Evolutionary conservation across 1,140 invertebrate genomes (phyloP).

Genomic region (Hycleus phaleratus): DNA sequence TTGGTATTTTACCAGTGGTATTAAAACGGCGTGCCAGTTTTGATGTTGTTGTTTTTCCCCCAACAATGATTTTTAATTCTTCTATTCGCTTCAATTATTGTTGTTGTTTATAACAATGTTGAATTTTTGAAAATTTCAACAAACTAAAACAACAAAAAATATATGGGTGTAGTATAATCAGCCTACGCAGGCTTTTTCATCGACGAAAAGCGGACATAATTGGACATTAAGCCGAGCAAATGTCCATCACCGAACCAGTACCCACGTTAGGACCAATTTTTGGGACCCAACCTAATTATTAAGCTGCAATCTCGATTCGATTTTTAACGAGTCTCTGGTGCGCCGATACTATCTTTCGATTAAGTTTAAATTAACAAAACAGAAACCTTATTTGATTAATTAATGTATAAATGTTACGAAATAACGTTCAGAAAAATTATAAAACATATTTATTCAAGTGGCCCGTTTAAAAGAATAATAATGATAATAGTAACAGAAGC

Average conservation of each 20-base stretch:
- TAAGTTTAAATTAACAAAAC: background rate
- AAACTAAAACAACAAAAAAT: too few relatives aligned
- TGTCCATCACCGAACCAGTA: too few relatives aligned
- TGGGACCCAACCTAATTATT: background rate
- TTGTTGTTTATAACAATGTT: too few relatives aligned
- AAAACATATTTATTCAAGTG: background rate
- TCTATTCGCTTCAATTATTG: too few relatives aligned
- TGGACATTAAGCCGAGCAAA: too few relatives aligned
- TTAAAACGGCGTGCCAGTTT: background rate
- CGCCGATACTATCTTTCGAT: background rate
- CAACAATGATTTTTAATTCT: background rate
- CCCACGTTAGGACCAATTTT: too few relatives aligned
- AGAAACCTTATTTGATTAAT: background rate
- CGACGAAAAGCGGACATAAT: too few relatives aligned
- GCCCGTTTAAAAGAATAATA: background rate
- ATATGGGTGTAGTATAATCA: too few relatives aligned
- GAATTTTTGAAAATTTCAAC: too few relatives aligned
- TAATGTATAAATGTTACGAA: background rate
- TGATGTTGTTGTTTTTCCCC: background rate
- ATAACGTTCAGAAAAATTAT: background rate
- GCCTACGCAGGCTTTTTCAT: too few relatives aligned
- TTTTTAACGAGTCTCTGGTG: background rate
- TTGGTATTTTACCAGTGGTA: constrained; percentile 12
- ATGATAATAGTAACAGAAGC: too few relatives aligned
- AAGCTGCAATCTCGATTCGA: background rate